Conservation (phyloP, 2,797 vertebrate species). For the Adelosebastes latens region DNA sequence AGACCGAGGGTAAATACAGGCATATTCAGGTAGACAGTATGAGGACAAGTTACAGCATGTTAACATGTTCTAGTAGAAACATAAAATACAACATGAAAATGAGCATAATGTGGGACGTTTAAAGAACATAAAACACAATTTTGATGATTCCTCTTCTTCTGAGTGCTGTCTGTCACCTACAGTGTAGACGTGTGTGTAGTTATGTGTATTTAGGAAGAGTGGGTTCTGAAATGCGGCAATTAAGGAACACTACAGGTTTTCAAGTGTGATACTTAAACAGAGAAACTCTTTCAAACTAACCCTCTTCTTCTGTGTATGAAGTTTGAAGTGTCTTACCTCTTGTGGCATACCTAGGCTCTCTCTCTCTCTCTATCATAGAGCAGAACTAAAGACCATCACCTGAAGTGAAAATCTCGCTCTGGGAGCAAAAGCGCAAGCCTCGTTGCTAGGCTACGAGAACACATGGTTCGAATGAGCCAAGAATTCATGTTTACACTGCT, state of each 20-base stretch:
- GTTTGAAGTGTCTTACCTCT: slow-evolving; percentile 5
- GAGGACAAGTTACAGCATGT: too few species aligned
- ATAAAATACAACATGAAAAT: too few species aligned
- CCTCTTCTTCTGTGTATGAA: not conserved
- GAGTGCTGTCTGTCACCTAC: not conserved
- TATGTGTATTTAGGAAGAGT: not conserved
- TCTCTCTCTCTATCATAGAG: not conserved
- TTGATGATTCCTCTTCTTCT: not conserved
- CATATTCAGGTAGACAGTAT: too few species aligned
- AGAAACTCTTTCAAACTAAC: not conserved
- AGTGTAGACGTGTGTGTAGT: too few species aligned
- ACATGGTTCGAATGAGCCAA: slow-evolving; percentile 50
- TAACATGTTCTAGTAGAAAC: too few species aligned
- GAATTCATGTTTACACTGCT: slow-evolving; percentile 49
- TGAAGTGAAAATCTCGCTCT: slow-evolving; percentile 48
- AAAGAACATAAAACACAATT: not conserved
- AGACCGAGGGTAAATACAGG: too few species aligned
- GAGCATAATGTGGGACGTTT: not conserved
- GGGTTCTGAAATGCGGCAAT: not conserved
- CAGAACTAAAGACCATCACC: slow-evolving; percentile 38
- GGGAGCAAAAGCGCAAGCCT: slow-evolving; percentile 41
- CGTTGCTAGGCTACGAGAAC: slow-evolving; percentile 68
- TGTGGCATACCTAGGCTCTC: not conserved
- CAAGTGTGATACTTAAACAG: not conserved
- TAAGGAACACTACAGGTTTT: not conserved